Percentiles rank a stretch among this genome's conserved stretches.
These are phyloP conservation scores for Eidolon helvum DNA, from an alignment of 2,113 vertebrate genomes.

Conservation along the genomic window DNA sequence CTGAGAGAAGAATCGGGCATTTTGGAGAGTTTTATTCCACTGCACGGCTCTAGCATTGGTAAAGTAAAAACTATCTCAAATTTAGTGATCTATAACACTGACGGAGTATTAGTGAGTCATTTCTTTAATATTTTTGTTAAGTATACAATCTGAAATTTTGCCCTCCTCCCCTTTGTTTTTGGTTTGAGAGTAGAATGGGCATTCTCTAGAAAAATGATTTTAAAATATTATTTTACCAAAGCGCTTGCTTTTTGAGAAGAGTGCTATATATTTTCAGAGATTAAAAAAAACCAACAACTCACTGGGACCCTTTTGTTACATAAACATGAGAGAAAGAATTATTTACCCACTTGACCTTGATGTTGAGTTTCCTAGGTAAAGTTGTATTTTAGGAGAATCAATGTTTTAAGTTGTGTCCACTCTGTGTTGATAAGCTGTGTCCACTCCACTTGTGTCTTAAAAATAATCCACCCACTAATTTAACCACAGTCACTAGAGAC, in stretches of 20 bases:
- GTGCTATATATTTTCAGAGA: slow-evolving; percentile 14
- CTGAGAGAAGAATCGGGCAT: not conserved
- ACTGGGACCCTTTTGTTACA: not conserved
- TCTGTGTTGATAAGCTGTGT: slow-evolving; percentile 15
- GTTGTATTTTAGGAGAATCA: not conserved
- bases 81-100: not conserved
- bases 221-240: not conserved
- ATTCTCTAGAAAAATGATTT: slow-evolving; percentile 18
- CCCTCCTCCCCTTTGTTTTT: not conserved
- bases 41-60: not conserved
- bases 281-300: not conserved
- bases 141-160: not conserved
- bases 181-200: not conserved
- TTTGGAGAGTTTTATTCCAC: not conserved
- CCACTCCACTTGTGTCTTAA: not conserved
- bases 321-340: not conserved
- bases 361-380: not conserved
- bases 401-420: not conserved
- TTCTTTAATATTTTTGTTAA: not conserved
- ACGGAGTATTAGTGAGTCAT: not conserved
- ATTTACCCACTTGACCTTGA: not conserved
- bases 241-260: not conserved
- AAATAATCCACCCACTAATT: slow-evolving; percentile 25
- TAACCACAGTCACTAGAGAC: not conserved
- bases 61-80: not conserved